These are phyloP conservation scores for Dorcus hopei DNA, from an alignment of 2,888 invertebrate species.

Conservation along the genomic window DNA sequence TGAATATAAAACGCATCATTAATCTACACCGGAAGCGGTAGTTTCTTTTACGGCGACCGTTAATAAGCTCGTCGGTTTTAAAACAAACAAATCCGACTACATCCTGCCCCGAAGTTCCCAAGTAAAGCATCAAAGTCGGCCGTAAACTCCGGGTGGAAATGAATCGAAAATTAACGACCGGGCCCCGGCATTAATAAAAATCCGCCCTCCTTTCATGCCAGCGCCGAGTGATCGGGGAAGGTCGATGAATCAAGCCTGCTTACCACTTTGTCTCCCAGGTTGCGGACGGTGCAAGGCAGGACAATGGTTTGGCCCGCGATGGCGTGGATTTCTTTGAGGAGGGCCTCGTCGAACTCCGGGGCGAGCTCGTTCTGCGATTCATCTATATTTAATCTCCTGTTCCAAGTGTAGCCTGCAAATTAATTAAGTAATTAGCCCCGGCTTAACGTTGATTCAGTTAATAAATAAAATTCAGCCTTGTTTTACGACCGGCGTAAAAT, in stretches of 20 bases:
- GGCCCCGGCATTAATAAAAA: conserved; percentile 5
- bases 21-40: too few relatives aligned
- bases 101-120: too few relatives aligned
- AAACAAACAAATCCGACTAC: too few relatives aligned
- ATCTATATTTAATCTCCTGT: conserved; percentile 16
- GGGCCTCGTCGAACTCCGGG: conserved; percentile 15
- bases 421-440: neutral
- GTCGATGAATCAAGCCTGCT: conserved; percentile 26
- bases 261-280: conserved; percentile 48
- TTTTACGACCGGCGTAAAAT: too few relatives aligned
- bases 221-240: too few relatives aligned
- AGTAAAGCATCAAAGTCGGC: too few relatives aligned
- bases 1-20: too few relatives aligned
- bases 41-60: too few relatives aligned
- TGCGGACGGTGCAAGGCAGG: conserved; percentile 45
- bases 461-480: too few relatives aligned
- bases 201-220: neutral
- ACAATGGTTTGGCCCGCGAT: conserved; percentile 44
- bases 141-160: too few relatives aligned
- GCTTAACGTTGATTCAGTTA: too few relatives aligned
- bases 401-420: conserved; percentile 25
- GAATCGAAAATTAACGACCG: conserved; percentile 20
- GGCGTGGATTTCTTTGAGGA: conserved; percentile 38
- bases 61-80: too few relatives aligned
- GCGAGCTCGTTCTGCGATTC: conserved; percentile 12